These are phyloP conservation scores for Stomorhina lunata DNA, from an alignment of 2,888 invertebrate genomes.

Conservation along the genomic window DNA sequence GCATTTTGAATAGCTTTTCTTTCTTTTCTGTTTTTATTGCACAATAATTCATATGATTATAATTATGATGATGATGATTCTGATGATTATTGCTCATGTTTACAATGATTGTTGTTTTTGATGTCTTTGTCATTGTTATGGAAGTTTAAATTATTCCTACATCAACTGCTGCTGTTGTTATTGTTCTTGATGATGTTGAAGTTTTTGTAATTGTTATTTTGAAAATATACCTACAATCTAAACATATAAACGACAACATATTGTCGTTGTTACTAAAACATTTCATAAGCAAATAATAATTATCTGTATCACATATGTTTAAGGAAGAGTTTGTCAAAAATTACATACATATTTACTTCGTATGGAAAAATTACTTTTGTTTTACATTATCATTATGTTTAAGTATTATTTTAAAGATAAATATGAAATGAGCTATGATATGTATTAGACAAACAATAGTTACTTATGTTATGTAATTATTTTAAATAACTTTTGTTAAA, in stretches of 20 bases:
- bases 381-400: background rate
- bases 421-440: background rate
- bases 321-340: conserved; percentile 7
- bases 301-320: background rate
- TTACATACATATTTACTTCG: too few relatives aligned
- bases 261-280: background rate
- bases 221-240: background rate
- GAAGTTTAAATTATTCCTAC: background rate
- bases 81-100: conserved; percentile 43
- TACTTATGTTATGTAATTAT: too few relatives aligned
- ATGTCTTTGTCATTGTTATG: background rate
- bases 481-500: background rate
- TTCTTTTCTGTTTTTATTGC: background rate
- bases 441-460: background rate
- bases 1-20: conserved; percentile 30
- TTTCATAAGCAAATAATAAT: background rate
- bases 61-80: conserved; percentile 2
- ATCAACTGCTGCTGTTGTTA: background rate
- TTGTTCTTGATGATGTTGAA: background rate
- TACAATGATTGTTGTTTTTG: conserved; percentile 22
- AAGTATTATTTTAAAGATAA: background rate
- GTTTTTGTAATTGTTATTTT: conserved; percentile 5
- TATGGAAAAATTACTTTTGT: background rate
- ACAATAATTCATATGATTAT: conserved; percentile 39
- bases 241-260: background rate